Base-by-base conservation (phyloP, 2,888 invertebrate genomes). In the Acrobeloides nanus region DNA sequence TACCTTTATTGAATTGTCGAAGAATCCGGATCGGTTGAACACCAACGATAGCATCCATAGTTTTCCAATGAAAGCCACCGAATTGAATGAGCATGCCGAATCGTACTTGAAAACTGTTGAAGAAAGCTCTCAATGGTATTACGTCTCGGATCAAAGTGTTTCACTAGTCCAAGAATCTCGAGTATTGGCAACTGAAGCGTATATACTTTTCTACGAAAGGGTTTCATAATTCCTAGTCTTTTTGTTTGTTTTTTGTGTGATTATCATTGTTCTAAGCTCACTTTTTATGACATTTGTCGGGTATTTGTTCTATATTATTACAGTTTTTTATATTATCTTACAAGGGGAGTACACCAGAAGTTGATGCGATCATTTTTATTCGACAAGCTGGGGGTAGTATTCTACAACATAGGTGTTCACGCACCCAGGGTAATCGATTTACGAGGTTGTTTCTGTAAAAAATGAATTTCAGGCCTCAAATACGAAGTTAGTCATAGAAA, bases 121-220 rank as follows among this genome's bases (percentile, higher is more conserved):
- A 15, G 33, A 81, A 1, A 87, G 38, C 10, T 33, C 87, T 10
- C 84, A 83, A 68, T 95, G 95, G 95, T 95, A 85, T 78, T 85
- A 85, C 74, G 84, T 90, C 40, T 90, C 90, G 48, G 95, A 95
- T 78, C 85, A 85, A 49, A 82, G 84, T 70, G 89, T 92, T 0
- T 81, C 81, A 31, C 85, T 87, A 74, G 84, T 86, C 21, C 59
- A 85, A 51, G 53, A 34, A 15, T 18, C 20, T n/a, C 21, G 29
- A 6, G 53, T 54, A 17, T 24, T 45, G 3, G 18, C 18, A 21
- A 20, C 49, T 10, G 88, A 93, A 76, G 93, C 95, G 15, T 95
- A 95, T 77, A 80, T 95, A 42, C 81, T 95, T 31, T 97, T 95
- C 78, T 95, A 95, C 76, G 92, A 93, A 77, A 82, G 92, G 75